Percentiles rank a stretch among this genome's conserved stretches.
Evolutionary conservation across 2,888 invertebrate species (phyloP).

Genomic region (Drosophila hamatofila): DNA sequence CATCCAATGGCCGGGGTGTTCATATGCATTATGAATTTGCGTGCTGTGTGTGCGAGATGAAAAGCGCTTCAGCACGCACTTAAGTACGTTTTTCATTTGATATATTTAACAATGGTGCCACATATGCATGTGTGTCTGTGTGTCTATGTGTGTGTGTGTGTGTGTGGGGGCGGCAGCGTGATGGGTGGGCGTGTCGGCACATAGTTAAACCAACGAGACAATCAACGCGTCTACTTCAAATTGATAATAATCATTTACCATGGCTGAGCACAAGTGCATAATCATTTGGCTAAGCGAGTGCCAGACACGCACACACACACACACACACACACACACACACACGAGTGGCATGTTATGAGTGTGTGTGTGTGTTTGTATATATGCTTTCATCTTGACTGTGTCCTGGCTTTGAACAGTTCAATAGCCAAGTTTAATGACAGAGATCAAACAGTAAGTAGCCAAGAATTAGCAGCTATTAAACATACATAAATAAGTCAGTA

Average conservation of each 20-base stretch:
- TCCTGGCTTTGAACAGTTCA: constrained; percentile 19
- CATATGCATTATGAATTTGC: constrained; percentile 67
- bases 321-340: constrained; percentile 6
- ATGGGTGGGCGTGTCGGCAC: constrained; percentile 1
- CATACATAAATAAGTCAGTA: neutral
- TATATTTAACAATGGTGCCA: constrained; percentile 63
- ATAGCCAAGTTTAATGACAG: constrained; percentile 23
- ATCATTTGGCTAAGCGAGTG: constrained; percentile 20
- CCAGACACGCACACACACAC: constrained; percentile 16
- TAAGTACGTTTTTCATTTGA: constrained; percentile 73
- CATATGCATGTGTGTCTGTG: neutral
- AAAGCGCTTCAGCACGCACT: constrained; percentile 67
- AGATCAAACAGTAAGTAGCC: neutral
- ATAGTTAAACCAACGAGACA: constrained; percentile 30
- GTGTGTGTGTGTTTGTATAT: neutral
- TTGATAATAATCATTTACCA: constrained; percentile 40
- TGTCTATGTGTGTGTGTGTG: neutral
- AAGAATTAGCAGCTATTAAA: neutral
- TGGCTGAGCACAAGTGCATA: constrained; percentile 25
- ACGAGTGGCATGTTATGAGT: neutral
- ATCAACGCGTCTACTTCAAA: constrained; percentile 46
- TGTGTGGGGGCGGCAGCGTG: neutral
- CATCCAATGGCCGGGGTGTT: constrained; percentile 41
- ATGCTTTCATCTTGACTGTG: constrained; percentile 4
- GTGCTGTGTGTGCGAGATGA: constrained; percentile 56